These are phyloP conservation scores for Yponomeuta plumbellus DNA, from an alignment of 2,888 invertebrate genomes.

Conservation along the genomic window DNA sequence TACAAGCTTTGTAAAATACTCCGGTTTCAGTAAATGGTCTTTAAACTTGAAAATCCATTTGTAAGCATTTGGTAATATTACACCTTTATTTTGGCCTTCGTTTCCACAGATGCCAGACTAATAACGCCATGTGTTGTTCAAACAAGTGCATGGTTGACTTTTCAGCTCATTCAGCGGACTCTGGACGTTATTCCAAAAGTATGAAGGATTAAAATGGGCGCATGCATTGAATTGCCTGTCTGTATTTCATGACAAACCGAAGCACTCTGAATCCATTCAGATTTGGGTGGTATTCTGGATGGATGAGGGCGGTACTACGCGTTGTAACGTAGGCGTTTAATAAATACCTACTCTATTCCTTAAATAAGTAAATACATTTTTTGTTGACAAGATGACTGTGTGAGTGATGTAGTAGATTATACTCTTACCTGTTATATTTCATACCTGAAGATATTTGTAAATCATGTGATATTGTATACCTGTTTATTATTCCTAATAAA, in stretches of 20 bases:
- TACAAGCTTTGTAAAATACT: neutral
- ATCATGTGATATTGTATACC: too few species aligned
- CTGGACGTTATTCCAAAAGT: neutral
- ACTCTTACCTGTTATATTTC: too few species aligned
- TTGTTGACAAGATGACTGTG: too few species aligned
- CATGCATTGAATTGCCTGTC: neutral
- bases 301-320: neutral
- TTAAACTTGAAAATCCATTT: neutral
- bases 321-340: neutral
- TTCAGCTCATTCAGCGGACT: neutral
- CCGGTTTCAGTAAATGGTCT: neutral
- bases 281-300: neutral
- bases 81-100: conserved; percentile 26
- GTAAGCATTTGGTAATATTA: conserved; percentile 22
- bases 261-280: neutral
- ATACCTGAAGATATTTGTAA: too few species aligned
- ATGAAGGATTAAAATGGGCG: neutral
- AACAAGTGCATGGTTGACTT: neutral
- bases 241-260: conserved; percentile 3
- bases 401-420: too few species aligned
- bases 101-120: conserved; percentile 27
- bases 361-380: too few species aligned
- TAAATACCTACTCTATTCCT: too few species aligned
- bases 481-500: too few species aligned
- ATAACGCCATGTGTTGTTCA: conserved; percentile 36